Percentiles rank a stretch among this genome's conserved stretches.
phyloP scores from a whole-genome alignment of 1,140 invertebrate genomes.

The Gryon sp. region DNA sequence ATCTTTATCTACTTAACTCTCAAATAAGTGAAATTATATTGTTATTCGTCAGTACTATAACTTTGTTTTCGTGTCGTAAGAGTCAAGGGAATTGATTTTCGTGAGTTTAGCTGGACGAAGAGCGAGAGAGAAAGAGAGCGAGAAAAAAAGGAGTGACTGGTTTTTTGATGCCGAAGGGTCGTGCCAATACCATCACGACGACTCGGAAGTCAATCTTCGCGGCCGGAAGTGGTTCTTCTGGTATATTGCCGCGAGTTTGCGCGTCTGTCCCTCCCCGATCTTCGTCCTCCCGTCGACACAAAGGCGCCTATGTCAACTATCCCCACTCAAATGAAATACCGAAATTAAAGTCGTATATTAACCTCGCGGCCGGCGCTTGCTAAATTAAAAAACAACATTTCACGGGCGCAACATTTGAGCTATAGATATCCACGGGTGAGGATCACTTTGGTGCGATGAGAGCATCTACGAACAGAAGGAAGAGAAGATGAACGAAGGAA shows the following conservation, averaged over 20 bases:
- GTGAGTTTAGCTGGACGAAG: too few relatives aligned
- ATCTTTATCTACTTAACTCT: too few relatives aligned
- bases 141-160: constrained; percentile 6
- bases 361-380: constrained; percentile 68
- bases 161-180: constrained; percentile 53
- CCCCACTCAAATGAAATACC: constrained; percentile 73
- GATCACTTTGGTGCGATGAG: constrained; percentile 31
- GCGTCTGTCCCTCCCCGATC: constrained; percentile 14
- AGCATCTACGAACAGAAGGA: too few relatives aligned
- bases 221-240: constrained; percentile 74
- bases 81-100: constrained; percentile 60
- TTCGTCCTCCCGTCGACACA: constrained; percentile 33
- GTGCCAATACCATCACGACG: constrained; percentile 60
- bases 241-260: constrained; percentile 43
- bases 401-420: constrained; percentile 57
- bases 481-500: neutral
- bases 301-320: constrained; percentile 45
- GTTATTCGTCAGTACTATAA: constrained; percentile 5
- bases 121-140: neutral
- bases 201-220: constrained; percentile 76
- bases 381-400: constrained; percentile 80
- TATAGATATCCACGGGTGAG: constrained; percentile 18
- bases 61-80: constrained; percentile 35
- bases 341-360: constrained; percentile 79
- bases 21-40: neutral